phyloP scores from a whole-genome alignment of 2,113 vertebrate genomes.

The Alethe castanea region DNA sequence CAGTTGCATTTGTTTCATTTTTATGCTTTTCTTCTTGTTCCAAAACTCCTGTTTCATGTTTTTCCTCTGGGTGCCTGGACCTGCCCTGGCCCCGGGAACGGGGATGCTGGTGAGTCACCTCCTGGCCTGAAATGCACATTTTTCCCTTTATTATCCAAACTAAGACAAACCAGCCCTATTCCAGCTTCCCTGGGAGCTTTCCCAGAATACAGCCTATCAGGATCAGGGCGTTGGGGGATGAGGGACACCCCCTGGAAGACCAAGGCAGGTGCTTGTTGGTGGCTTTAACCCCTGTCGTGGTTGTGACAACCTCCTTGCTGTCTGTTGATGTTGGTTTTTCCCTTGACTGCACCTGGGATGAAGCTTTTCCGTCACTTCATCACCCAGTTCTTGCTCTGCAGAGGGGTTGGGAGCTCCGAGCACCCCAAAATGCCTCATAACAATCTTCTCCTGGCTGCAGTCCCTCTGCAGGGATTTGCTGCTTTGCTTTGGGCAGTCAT shows the following conservation, averaged over 20 bases:
- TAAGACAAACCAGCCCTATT: background rate
- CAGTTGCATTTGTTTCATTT: background rate
- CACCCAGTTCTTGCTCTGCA: rapidly evolving
- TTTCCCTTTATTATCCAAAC: constrained; percentile 13
- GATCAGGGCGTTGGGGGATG: background rate
- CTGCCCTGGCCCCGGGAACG: background rate
- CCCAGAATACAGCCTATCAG: background rate
- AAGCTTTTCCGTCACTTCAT: background rate
- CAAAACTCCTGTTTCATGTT: background rate
- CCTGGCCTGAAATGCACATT: background rate
- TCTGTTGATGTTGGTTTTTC: background rate
- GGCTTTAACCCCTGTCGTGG: background rate
- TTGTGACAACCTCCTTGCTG: background rate
- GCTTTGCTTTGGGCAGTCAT: background rate
- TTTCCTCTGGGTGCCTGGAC: background rate
- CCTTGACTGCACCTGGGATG: background rate
- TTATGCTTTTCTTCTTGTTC: background rate
- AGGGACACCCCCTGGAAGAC: background rate
- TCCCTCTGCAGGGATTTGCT: background rate
- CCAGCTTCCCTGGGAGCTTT: background rate
- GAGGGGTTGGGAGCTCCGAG: background rate
- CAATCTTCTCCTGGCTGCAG: background rate
- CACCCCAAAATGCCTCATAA: background rate
- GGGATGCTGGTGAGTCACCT: constrained; percentile 50
- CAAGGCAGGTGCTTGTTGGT: background rate